These are phyloP conservation scores for Tapera naevia DNA, from an alignment of 2,797 vertebrate genomes.

Conservation along the genomic window DNA sequence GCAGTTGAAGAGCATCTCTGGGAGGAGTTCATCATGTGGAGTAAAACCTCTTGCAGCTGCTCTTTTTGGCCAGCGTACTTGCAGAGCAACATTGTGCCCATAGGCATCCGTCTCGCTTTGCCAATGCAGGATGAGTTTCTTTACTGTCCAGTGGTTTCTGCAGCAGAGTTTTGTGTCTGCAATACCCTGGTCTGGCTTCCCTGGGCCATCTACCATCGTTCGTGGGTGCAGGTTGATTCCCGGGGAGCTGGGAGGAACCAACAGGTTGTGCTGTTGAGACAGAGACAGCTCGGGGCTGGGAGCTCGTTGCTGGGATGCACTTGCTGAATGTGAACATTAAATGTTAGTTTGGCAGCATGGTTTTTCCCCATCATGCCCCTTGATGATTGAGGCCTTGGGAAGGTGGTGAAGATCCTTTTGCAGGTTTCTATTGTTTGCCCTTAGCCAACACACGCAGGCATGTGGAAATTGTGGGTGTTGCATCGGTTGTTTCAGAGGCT, in stretches of 20 bases:
- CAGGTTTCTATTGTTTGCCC: not conserved
- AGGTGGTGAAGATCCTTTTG: not conserved
- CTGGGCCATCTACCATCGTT: fast-evolving
- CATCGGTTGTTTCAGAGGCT: not conserved
- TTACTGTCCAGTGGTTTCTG: not conserved
- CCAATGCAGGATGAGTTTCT: fast-evolving
- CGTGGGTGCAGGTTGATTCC: not conserved
- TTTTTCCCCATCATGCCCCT: not conserved
- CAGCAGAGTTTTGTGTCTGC: fast-evolving
- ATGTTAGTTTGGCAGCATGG: fast-evolving
- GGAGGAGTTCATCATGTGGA: not conserved
- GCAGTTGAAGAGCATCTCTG: not conserved
- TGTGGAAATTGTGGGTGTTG: too few relatives aligned
- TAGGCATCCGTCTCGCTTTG: not conserved
- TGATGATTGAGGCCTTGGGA: not conserved
- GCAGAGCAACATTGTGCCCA: not conserved
- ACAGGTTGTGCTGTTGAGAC: not conserved
- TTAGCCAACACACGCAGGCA: not conserved
- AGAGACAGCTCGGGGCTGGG: not conserved
- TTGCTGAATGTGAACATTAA: not conserved
- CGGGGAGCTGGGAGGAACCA: not conserved
- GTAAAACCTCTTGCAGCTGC: fast-evolving
- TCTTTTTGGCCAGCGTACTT: fast-evolving
- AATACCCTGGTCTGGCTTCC: not conserved
- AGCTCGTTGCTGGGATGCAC: not conserved